Base-by-base conservation (phyloP, 2,797 vertebrate genomes). In the Poecilia velifera region DNA sequence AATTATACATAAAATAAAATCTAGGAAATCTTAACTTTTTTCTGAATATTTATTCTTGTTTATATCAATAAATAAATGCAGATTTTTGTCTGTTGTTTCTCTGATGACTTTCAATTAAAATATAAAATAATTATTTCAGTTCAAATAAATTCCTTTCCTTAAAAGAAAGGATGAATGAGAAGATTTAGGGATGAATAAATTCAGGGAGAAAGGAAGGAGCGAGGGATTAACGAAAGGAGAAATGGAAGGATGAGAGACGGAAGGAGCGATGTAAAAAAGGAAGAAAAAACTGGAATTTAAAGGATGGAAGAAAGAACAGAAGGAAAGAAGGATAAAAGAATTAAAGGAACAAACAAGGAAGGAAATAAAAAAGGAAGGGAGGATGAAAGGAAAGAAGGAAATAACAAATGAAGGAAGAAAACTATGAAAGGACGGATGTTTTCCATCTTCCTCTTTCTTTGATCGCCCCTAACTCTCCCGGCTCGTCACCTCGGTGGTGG, bases 401-500 rank as follows among this genome's bases (percentile, higher is more conserved):
- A 34, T 34, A 34, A 31, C 31, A 31, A 34, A 34, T 34, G 34
- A 34, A 34, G 34, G 34, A 34, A 34, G 0, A 2, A 34, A 34
- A 34, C 34, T 34, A 34, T 31, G 57, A 31, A 18, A 34, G 59
- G 13, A 36, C 0, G 13, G 13, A 20, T 8, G 59, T 3, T 16
- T 62, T 55, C 20, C 7, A 31, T 31, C 13, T 66, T 62, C 59
- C 59, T 64, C 59, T 64, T 6, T 3, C 14, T 36, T 64, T 18
- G 22, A 55, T 55, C 9, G 25, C 25, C 25, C 53, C 31, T 36
- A 20, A 20, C 4, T 20, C 31, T 34, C 28, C 6, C 14, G 6
- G 10, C 6, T 64, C 0, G 28, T 94, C 94, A 98, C 98, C 93
- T 99, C 98, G 59, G 97, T 99, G 83, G 98, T 98, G 28, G 95